These are phyloP conservation scores for Parthenolecanium corni DNA, from an alignment of 2,888 invertebrate species.

Conservation along the genomic window DNA sequence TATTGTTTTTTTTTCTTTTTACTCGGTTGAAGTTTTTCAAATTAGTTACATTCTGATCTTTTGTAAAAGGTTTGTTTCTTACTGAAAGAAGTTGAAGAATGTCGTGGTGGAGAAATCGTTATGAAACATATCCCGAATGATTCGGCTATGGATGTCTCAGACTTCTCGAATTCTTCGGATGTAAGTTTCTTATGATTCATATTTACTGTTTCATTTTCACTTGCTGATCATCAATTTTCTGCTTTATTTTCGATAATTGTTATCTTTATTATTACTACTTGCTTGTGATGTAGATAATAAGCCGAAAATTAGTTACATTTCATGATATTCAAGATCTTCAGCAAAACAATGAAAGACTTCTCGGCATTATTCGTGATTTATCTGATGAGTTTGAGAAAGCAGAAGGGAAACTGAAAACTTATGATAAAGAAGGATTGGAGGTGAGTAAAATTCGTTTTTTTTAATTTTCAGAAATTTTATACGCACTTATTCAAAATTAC, in stretches of 20 bases:
- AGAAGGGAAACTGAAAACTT: constrained; percentile 9
- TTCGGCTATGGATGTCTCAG: background rate
- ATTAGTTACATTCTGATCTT: background rate
- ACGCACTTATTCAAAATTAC: background rate
- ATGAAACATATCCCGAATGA: background rate
- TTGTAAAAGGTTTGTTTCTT: constrained; percentile 47
- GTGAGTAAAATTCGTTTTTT: background rate
- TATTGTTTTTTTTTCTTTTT: constrained; percentile 41
- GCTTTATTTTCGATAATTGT: background rate
- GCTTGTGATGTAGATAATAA: constrained; percentile 47
- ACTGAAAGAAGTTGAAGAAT: constrained; percentile 72
- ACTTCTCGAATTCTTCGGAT: background rate
- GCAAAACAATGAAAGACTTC: constrained; percentile 71
- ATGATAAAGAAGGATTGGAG: constrained; percentile 13
- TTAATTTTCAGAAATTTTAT: background rate
- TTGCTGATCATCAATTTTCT: too few species aligned
- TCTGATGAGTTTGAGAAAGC: constrained; percentile 39
- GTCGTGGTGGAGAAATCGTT: constrained; percentile 44
- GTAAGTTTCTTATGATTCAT: constrained; percentile 10
- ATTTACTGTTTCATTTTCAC: too few species aligned
- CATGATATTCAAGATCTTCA: constrained; percentile 80
- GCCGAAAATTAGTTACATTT: constrained; percentile 78
- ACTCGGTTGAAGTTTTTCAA: background rate
- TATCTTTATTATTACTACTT: background rate
- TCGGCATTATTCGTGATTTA: constrained; percentile 71